Evolutionary conservation across 2,888 invertebrate genomes (phyloP), one percentile per base, ranked within the genome.

Genomic region (Schizaphis graminum): DNA sequence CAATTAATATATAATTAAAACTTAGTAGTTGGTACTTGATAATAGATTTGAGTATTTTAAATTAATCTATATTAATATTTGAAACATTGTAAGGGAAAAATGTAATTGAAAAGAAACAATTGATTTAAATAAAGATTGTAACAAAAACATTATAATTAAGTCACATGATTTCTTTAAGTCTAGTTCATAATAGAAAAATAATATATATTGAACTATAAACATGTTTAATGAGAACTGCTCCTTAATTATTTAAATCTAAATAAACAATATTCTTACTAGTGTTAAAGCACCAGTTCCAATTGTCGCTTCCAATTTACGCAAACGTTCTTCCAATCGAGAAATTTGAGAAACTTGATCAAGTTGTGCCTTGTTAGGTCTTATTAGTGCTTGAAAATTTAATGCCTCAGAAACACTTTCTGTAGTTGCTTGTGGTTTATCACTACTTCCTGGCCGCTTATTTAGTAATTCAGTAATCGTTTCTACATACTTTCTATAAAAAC

Each of bases 271-370:
- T 92, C 94, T 96, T 95, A 97, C 97, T 95, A 98, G 95, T 96
- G 98, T 98, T 92, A 98, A 98, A 93, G 97, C 97, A 94, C 97
- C 97, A n/a, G 97, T 97, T 3, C 99, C 99, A 53, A 99, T 97
- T 1, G 98, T 97, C 95, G 97, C 97, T 96, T 99, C 99, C 94
- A 99, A 95, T 95, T 97, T 97, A 95, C 98, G 98, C 95, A 99
- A 96, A 95, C 98, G 97, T 95, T 98, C 97, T 96, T 99, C 99
- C 4, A 99, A 96, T 95, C 98, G 98, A 7, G 98, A 98, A 94
- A 98, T 96, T 95, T 98, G 96, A 0, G 98, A 97, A 7, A 98
- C 97, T 95, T 98, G 97, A 26, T 97, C 97, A 95, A 98, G 96
- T 95, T 97, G 96, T 26, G 97, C 96, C 95, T 97, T 97, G 95